These are phyloP conservation scores for Platanista minor DNA, from an alignment of 2,113 vertebrate genomes.

Conservation along the genomic window DNA sequence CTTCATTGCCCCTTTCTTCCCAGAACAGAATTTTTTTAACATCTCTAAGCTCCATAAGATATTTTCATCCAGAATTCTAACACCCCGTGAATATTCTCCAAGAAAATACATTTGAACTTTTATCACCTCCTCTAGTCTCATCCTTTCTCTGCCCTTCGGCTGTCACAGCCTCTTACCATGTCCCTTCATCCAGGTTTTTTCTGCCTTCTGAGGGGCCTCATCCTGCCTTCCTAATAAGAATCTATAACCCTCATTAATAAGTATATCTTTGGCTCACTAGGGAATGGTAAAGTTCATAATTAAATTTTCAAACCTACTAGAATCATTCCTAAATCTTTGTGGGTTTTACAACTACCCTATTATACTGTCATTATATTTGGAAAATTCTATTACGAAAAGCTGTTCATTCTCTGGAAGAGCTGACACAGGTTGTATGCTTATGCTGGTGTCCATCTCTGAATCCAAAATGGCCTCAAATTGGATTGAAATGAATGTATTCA, in stretches of 20 bases:
- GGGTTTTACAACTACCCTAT: background rate
- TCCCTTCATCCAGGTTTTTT: background rate
- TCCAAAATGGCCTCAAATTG: background rate
- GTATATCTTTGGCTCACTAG: background rate
- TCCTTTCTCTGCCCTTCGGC: background rate
- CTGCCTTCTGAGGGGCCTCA: background rate
- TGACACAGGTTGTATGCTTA: background rate
- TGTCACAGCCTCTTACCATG: background rate
- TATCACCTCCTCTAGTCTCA: background rate
- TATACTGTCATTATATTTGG: background rate
- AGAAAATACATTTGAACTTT: background rate
- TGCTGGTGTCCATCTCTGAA: background rate
- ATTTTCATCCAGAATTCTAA: conserved; percentile 23
- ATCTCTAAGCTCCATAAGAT: background rate
- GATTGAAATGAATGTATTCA: background rate
- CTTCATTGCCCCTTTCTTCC: background rate
- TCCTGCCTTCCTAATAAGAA: background rate
- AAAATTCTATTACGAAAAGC: background rate
- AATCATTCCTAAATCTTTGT: background rate
- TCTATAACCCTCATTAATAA: background rate
- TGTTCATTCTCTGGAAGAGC: background rate
- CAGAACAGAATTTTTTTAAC: background rate
- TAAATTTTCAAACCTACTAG: background rate
- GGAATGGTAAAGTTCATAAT: background rate
- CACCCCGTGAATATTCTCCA: background rate